Percentiles rank a stretch among this genome's conserved stretches.
Evolutionary conservation across 1,140 invertebrate genomes (phyloP).

Genomic region (Hestina assimilis): DNA sequence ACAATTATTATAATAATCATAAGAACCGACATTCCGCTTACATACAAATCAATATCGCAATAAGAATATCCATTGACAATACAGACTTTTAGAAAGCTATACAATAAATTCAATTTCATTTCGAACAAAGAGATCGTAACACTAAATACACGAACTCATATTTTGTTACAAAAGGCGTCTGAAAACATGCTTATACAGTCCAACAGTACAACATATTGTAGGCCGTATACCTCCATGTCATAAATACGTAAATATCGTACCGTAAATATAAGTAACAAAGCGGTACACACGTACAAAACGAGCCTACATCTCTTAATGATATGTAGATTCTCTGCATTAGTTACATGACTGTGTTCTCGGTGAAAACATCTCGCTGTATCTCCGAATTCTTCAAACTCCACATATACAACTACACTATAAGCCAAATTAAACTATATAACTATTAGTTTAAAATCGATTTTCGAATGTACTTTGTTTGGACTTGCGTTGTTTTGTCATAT

Average conservation of each 20-base stretch:
- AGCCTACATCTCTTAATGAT: constrained; percentile 77
- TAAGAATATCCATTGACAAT: constrained; percentile 24
- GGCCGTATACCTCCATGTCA: constrained; percentile 51
- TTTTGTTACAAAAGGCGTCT: constrained; percentile 59
- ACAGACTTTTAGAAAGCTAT: constrained; percentile 27
- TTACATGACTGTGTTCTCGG: constrained; percentile 75
- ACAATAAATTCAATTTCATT: constrained; percentile 29
- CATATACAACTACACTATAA: constrained; percentile 18
- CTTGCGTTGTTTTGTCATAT: constrained; percentile 33
- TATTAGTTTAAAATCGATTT: constrained; percentile 22
- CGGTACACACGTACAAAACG: constrained; percentile 73
- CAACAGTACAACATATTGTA: constrained; percentile 48
- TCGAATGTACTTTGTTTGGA: constrained; percentile 1
- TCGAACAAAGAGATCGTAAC: constrained; percentile 29
- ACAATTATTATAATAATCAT: constrained; percentile 8
- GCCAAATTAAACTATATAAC: constrained; percentile 29
- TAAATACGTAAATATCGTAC: constrained; percentile 66
- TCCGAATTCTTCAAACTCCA: constrained; percentile 22
- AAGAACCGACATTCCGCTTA: constrained; percentile 1
- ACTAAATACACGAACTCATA: constrained; percentile 26
- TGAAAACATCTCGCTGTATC: constrained; percentile 72
- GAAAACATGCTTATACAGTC: constrained; percentile 50
- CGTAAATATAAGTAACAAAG: constrained; percentile 76
- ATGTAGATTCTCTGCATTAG: constrained; percentile 77
- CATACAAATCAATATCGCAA: constrained; percentile 13